Conservation (phyloP, 2,797 vertebrate species). For the Sebastolobus altivelis region DNA sequence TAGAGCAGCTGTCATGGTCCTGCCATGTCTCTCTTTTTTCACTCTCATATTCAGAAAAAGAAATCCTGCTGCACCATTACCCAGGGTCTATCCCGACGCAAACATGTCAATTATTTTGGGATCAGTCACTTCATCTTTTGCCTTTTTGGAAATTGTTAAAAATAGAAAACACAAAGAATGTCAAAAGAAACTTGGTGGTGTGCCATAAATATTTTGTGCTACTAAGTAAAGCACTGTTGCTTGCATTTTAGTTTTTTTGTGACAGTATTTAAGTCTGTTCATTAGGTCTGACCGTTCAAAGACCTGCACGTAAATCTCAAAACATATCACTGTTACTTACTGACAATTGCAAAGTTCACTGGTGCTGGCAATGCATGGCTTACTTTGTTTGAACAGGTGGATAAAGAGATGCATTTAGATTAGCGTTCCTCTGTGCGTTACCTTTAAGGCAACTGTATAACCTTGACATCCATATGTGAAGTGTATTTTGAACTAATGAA, state of each 20-base stretch:
- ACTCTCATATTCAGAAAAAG: constrained; percentile 57
- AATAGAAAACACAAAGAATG: constrained; percentile 54
- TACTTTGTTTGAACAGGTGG: constrained; percentile 74
- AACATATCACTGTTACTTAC: constrained; percentile 66
- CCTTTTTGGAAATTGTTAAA: constrained; percentile 60
- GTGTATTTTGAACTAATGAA: constrained; percentile 16
- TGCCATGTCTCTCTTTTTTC: constrained; percentile 85
- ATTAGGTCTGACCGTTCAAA: constrained; percentile 57
- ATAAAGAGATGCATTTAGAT: constrained; percentile 83
- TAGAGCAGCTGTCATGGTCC: constrained; percentile 62
- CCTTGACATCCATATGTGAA: constrained; percentile 53
- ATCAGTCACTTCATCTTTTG: constrained; percentile 53
- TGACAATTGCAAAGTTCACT: constrained; percentile 57
- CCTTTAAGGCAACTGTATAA: constrained; percentile 82
- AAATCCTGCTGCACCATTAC: constrained; percentile 60
- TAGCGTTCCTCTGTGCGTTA: constrained; percentile 74
- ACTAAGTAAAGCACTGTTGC: constrained; percentile 56
- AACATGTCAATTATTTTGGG: constrained; percentile 51
- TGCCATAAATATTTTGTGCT: constrained; percentile 57
- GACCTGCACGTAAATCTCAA: constrained; percentile 61
- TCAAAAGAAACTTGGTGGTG: constrained; percentile 49
- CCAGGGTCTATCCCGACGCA: constrained; percentile 41
- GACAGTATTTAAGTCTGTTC: constrained; percentile 61
- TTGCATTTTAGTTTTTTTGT: constrained; percentile 67
- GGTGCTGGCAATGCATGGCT: constrained; percentile 77